A percentile compares a stretch with the other conserved stretches of the same genome.
These are phyloP conservation scores for Leucopsar rothschildi DNA, from an alignment of 2,113 vertebrate species.

Conservation along the genomic window DNA sequence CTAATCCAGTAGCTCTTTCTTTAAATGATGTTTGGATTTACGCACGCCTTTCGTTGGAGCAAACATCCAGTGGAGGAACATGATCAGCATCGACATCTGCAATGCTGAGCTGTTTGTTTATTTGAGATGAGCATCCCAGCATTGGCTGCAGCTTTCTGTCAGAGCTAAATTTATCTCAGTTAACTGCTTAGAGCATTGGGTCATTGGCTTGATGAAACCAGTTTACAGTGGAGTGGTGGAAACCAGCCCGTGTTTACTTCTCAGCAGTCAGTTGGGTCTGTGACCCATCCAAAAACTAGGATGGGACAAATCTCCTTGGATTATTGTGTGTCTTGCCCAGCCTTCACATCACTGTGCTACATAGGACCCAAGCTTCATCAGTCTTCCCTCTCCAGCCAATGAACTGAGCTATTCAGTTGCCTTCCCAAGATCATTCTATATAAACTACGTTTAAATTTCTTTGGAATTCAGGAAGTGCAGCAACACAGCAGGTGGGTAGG, in stretches of 20 bases:
- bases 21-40: not conserved
- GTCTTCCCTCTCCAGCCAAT: not conserved
- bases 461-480: constrained; percentile 56
- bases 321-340: not conserved
- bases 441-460: constrained; percentile 15
- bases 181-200: not conserved
- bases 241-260: not conserved
- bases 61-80: not conserved
- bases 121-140: not conserved
- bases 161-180: not conserved
- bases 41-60: rapidly evolving
- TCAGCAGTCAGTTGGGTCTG: not conserved
- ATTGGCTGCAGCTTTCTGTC: not conserved
- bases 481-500: constrained; percentile 14
- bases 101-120: not conserved
- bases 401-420: not conserved
- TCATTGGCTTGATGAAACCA: not conserved
- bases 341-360: not conserved
- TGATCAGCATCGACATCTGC: rapidly evolving
- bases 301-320: not conserved
- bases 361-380: not conserved
- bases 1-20: not conserved
- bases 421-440: constrained; percentile 32
- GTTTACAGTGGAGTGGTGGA: not conserved
- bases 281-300: not conserved